Conservation (phyloP, 2,797 vertebrate species). For the Acridotheres tristis region DNA sequence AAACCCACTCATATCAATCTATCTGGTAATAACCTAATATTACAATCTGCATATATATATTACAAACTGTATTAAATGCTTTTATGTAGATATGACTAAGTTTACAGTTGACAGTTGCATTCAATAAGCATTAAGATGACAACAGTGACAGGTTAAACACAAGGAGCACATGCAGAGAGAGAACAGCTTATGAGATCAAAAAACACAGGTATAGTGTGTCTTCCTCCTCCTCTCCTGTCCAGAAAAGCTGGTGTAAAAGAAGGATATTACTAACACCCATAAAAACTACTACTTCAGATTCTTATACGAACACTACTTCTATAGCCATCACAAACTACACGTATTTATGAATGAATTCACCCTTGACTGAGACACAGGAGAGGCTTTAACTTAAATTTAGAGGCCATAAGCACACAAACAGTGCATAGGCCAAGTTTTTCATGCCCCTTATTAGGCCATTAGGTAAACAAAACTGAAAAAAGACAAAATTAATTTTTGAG, state of each 20-base stretch:
- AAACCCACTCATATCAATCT: slow-evolving; percentile 44
- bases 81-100: slow-evolving; percentile 6
- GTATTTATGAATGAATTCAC: neutral
- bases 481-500: neutral
- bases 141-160: slow-evolving; percentile 47
- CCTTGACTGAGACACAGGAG: neutral
- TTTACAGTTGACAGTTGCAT: slow-evolving; percentile 43
- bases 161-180: neutral
- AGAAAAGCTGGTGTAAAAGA: neutral
- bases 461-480: neutral
- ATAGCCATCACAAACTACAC: neutral
- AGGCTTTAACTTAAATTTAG: neutral
- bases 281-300: neutral
- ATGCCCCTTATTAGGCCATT: neutral
- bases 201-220: neutral
- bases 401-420: neutral
- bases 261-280: neutral
- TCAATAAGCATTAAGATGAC: slow-evolving; percentile 23
- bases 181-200: neutral
- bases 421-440: neutral
- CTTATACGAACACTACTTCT: neutral
- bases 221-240: neutral
- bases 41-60: neutral
- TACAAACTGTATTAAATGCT: neutral
- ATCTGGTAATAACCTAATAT: slow-evolving; percentile 33